phyloP scores from a whole-genome alignment of 64 coral and sea anemone species.

The Dendrophyllia cribrosa region DNA sequence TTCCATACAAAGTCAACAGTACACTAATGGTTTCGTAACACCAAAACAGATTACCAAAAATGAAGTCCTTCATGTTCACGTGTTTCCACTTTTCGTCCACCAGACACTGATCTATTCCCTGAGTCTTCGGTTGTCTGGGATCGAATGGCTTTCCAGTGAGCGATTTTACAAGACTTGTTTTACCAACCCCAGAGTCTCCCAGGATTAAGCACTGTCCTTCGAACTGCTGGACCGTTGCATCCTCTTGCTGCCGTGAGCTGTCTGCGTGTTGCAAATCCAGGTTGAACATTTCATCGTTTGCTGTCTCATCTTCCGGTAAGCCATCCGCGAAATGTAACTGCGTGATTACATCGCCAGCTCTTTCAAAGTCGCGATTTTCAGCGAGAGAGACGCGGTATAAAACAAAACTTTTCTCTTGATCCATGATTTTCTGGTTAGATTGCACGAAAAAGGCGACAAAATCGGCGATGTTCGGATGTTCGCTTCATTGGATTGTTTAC shows the following conservation, averaged over 20 bases:
- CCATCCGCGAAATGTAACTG: too few relatives aligned
- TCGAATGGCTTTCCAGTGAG: slow-evolving; percentile 47
- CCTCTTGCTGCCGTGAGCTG: not conserved
- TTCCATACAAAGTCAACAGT: too few relatives aligned
- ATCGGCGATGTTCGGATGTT: too few relatives aligned
- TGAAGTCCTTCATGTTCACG: not conserved
- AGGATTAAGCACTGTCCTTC: slow-evolving; percentile 60
- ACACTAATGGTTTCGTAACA: not conserved
- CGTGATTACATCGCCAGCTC: too few relatives aligned
- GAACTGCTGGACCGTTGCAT: slow-evolving; percentile 17
- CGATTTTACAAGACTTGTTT: slow-evolving; percentile 57
- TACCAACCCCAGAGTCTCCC: slow-evolving; percentile 52
- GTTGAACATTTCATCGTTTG: slow-evolving; percentile 19
- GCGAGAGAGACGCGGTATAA: too few relatives aligned
- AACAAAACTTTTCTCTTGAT: too few relatives aligned
- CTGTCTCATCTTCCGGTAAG: not conserved
- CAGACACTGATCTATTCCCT: slow-evolving; percentile 23
- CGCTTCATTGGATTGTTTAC: too few relatives aligned
- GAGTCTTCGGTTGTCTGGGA: slow-evolving; percentile 21
- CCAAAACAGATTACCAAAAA: not conserved
- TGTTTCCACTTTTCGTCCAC: slow-evolving; percentile 46
- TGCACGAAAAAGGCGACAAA: too few relatives aligned
- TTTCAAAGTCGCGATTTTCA: too few relatives aligned
- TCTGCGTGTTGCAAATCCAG: not conserved
- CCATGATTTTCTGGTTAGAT: too few relatives aligned